These are phyloP conservation scores for Pristiophorus japonicus DNA, from an alignment of 2,113 vertebrate species.

Conservation along the genomic window DNA sequence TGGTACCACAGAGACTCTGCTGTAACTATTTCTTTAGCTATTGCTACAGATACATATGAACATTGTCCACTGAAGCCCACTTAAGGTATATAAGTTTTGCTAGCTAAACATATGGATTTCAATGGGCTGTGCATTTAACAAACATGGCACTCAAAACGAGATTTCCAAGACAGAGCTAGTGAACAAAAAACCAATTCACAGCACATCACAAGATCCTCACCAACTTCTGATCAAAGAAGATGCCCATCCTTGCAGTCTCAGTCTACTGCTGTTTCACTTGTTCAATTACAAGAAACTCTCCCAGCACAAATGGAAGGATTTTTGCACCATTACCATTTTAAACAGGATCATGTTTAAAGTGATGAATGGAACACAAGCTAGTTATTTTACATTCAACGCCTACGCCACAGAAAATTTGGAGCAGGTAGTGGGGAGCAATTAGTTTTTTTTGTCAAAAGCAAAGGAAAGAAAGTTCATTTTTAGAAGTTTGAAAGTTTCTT, in stretches of 20 bases:
- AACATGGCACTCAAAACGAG: neutral
- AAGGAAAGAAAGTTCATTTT: neutral
- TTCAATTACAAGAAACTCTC: neutral
- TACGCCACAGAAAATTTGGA: neutral
- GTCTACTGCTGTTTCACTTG: neutral
- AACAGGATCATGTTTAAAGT: neutral
- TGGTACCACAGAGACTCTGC: neutral
- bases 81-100: neutral
- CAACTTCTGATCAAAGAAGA: neutral
- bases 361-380: neutral
- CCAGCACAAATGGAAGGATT: neutral
- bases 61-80: neutral
- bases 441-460: neutral
- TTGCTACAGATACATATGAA: neutral
- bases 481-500: too few species aligned
- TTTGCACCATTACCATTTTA: neutral
- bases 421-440: neutral
- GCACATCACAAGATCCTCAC: neutral
- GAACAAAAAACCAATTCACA: neutral
- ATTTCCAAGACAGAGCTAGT: neutral
- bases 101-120: neutral
- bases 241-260: neutral
- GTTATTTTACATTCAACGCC: neutral
- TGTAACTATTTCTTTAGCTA: neutral
- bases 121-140: neutral